phyloP scores from a whole-genome alignment of 1,140 invertebrate genomes.

The Zeugodacus cucurbitae region DNA sequence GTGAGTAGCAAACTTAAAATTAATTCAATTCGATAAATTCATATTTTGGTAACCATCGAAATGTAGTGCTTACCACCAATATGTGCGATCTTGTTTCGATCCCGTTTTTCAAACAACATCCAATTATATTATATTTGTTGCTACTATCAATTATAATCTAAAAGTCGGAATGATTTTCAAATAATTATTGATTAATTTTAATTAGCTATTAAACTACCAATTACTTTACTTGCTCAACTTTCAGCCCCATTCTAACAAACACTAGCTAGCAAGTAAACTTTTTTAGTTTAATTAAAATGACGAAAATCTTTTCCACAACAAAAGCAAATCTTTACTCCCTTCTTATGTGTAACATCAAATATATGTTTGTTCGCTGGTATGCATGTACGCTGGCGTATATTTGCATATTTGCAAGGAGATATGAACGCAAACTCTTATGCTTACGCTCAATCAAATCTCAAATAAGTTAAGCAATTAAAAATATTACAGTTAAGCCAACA shows the following conservation, averaged over 20 bases:
- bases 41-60: no score
- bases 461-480: slow-evolving; percentile 39
- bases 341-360: neutral
- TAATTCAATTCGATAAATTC: no score
- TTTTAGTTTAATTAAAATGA: slow-evolving; percentile 13
- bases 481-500: slow-evolving; percentile 34
- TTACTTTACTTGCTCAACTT: neutral
- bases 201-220: neutral
- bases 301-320: neutral
- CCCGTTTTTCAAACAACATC: no score
- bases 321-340: neutral
- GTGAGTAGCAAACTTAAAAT: no score
- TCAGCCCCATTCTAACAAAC: neutral
- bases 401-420: slow-evolving; percentile 12
- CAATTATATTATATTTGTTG: no score
- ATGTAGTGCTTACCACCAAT: no score
- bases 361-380: neutral
- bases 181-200: neutral
- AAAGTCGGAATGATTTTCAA: neutral
- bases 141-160: no score
- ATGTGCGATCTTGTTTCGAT: no score
- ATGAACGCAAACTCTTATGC: slow-evolving; percentile 29
- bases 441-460: slow-evolving; percentile 38
- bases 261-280: neutral
- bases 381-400: neutral